Percentiles rank a stretch among this genome's conserved stretches.
phyloP scores from a whole-genome alignment of 2,797 vertebrate species.

The Pantherophis vulpinus region DNA sequence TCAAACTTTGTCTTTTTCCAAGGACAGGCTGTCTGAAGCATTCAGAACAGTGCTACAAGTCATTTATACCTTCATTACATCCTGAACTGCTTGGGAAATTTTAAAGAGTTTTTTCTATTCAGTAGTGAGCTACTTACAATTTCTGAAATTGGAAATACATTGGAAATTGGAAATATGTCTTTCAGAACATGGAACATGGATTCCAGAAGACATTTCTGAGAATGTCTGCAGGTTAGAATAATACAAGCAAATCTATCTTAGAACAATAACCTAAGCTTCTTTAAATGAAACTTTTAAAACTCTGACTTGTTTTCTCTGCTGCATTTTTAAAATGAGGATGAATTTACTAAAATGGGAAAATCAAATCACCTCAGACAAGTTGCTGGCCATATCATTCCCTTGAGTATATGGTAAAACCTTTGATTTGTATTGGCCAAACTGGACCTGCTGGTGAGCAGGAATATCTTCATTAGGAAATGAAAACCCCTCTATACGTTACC shows the following conservation, averaged over 20 bases:
- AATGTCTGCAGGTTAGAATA: conserved; percentile 17
- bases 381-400: background rate
- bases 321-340: too few species aligned
- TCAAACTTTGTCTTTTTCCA: background rate
- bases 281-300: background rate
- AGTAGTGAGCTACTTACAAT: background rate
- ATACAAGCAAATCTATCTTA: background rate
- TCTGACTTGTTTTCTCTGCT: background rate
- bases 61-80: background rate
- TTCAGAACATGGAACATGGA: background rate
- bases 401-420: background rate
- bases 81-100: background rate
- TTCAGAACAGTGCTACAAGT: background rate
- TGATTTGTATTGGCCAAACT: background rate
- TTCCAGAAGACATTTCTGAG: conserved; percentile 6
- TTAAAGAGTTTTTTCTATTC: background rate
- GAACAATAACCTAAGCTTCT: background rate
- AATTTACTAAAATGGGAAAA: background rate
- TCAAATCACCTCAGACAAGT: background rate
- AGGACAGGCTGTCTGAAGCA: background rate
- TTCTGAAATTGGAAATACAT: background rate
- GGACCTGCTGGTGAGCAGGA: background rate
- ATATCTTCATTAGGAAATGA: background rate
- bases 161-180: background rate
- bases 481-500: background rate